Evolutionary conservation across 2,797 vertebrate species (phyloP).

Genomic region (Pyrocephalus nanus): DNA sequence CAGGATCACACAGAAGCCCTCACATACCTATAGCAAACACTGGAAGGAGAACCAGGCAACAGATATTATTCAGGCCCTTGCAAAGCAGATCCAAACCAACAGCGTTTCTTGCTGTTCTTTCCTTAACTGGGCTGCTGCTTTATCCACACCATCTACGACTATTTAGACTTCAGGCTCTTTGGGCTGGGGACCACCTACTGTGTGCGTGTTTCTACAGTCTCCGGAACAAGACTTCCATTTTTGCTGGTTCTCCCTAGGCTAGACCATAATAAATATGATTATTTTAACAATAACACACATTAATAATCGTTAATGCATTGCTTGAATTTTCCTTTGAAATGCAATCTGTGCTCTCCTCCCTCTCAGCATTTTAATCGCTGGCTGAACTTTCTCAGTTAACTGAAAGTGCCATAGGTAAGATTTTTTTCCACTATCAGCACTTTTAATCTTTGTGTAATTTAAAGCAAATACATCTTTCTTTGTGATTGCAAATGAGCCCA

Average conservation of each 20-base stretch:
- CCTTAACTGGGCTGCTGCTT: background rate
- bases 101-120: background rate
- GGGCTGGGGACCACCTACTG: conserved; percentile 56
- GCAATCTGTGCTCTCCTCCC: conserved; percentile 35
- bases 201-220: background rate
- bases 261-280: conserved; percentile 62
- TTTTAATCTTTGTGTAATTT: conserved; percentile 56
- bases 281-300: conserved; percentile 68
- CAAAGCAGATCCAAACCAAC: background rate
- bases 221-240: conserved; percentile 50
- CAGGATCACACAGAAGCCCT: background rate
- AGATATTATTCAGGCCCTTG: background rate
- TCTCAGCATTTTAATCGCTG: conserved; percentile 48
- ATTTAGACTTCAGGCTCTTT: conserved; percentile 33
- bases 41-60: background rate
- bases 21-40: background rate
- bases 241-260: conserved; percentile 45
- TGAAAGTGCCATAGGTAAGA: conserved; percentile 64
- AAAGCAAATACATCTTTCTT: conserved; percentile 48
- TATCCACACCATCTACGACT: conserved; percentile 10
- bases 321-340: conserved; percentile 59
- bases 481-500: conserved; percentile 22
- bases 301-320: conserved; percentile 55
- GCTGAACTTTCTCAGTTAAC: conserved; percentile 58
- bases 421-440: conserved; percentile 39